Base-by-base conservation (phyloP, 2,888 invertebrate genomes). In the Augiades crinisus region DNA sequence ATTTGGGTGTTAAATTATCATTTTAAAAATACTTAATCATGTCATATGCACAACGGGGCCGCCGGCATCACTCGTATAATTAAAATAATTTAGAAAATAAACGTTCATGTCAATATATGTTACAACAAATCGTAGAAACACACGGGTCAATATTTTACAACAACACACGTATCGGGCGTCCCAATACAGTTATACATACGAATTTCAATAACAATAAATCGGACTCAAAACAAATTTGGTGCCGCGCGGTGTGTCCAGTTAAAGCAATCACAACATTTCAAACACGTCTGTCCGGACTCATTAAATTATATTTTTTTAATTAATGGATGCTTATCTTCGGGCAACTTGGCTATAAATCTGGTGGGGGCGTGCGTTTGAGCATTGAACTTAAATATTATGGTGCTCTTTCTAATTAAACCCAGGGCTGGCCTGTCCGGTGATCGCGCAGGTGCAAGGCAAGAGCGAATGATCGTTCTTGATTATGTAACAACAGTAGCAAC, bases 361-460 rank as follows among this genome's bases (percentile, higher is more conserved):
- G 53, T 59, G 67, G 75, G 86, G 88, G 90, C 87, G 88, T 79
- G 73, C 75, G 71, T 78, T 74, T 77, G 71, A 67, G 70, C 79
- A 81, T 73, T 78, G 79, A 73, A 76, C 81, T 73, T 77, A 81
- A 81, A 79, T 80, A 81, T 81, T 85, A 83, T 79, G 78, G 78
- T 79, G 71, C 83, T 86, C 78, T 82, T 87, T 87, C 85, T 88
- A 87, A 88, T 88, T 89, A 87, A 87, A 83, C 76, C 72, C 71
- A 72, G 73, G 71, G 70, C 74, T 69, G 58, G 53, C 58, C 62
- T 63, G 64, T 57, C 58, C 55, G 58, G 56, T 56, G 41, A 50
- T 55, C 44, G 21, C 21, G 30, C 7, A 50, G 69, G 33, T 37
- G 8, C 51, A 65, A 64, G 60, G 22, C 41, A 60, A 17, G 53